Evolutionary conservation across 1,140 invertebrate genomes (phyloP), one percentile per base, ranked within the genome.

Genomic region (Heliothis virescens): DNA sequence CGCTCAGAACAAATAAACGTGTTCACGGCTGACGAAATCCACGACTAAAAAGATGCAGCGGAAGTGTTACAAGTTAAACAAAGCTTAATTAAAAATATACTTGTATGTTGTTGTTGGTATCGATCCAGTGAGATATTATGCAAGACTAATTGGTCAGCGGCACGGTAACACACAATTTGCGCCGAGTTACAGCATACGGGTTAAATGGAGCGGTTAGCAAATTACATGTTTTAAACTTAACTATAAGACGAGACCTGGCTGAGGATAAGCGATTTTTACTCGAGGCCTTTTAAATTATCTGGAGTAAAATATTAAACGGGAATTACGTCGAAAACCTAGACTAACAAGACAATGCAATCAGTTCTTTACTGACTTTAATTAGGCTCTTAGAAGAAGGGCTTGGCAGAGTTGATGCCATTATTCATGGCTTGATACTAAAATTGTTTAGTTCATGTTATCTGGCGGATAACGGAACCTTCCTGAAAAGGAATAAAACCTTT

Each of bases 161-260:
- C 83, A 85, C 82, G 85, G 86, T 87, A 89, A 89, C 85, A 86
- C 81, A 83, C 77, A 85, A 86, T 87, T 90, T 89, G 85, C 86
- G 83, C 80, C 80, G 83, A 74, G 83, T 86, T 86, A 87, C 83
- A 79, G 74, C 83, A 83, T 75, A 83, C 62, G 79, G 63, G 71
- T 71, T 84, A 87, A 89, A 84, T 89, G 79, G 88, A 89, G 85
- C 88, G 83, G 83, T 74, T 79, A 82, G 77, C 55, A 75, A 81
- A 82, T 80, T 75, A 82, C 76, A 81, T 50, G 63, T 75, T 41
- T 41, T 41, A 41, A 41, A 41, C 34, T 41, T 79, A 67, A 79
- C 71, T 73, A 63, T 62, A 76, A 59, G 48, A 65, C 73, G 53
- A 73, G 53, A 34, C 41, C n/a, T n/a, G n/a, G 60, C 67, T 26